phyloP scores from a whole-genome alignment of 2,797 vertebrate genomes.

The Orientallactaga sibirica region DNA sequence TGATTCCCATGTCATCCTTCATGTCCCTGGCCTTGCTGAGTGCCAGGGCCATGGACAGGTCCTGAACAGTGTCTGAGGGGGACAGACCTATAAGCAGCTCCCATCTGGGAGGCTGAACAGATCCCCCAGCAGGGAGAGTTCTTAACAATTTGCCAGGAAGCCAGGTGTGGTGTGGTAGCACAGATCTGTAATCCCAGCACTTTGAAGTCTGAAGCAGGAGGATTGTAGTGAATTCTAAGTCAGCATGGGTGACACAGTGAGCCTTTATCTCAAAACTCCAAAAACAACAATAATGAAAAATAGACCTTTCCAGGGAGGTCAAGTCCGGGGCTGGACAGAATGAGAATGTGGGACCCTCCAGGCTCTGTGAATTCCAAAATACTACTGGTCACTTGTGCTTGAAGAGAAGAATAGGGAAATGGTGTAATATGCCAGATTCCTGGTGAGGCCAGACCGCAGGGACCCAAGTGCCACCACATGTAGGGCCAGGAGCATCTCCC shows the following conservation, averaged over 20 bases:
- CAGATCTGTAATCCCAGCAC: background rate
- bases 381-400: background rate
- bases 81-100: background rate
- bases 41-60: background rate
- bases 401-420: background rate
- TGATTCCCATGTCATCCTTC: background rate
- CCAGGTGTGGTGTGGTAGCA: background rate
- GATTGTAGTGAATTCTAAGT: background rate
- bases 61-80: background rate
- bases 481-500: background rate
- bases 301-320: background rate
- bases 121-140: background rate
- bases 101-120: background rate
- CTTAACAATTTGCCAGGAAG: background rate
- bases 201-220: background rate
- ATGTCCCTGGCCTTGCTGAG: background rate
- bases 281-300: background rate
- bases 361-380: background rate
- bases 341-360: background rate
- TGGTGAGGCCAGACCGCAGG: background rate
- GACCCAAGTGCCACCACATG: accelerated
- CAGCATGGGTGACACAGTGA: background rate
- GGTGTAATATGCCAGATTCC: accelerated
- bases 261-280: background rate
- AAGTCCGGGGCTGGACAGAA: background rate